These are phyloP conservation scores for Cottus gobio DNA, from an alignment of 2,113 vertebrate species.

Conservation along the genomic window DNA sequence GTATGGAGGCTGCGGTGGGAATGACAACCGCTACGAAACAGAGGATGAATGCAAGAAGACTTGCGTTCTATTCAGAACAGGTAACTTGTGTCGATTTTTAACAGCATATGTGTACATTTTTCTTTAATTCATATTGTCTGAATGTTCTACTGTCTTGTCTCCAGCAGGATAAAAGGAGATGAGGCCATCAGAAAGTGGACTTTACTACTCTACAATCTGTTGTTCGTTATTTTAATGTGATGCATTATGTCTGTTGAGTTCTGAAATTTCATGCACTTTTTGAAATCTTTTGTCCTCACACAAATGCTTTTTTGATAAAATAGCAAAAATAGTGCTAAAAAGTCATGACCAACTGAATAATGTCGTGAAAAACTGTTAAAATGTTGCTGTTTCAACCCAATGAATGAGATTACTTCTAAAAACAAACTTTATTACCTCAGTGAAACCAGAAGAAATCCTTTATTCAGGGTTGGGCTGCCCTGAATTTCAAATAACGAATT, in stretches of 20 bases:
- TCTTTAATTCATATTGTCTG: not conserved
- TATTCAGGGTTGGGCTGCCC: not conserved
- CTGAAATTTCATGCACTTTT: constrained; percentile 38
- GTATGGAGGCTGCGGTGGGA: constrained; percentile 88
- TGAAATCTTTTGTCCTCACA: constrained; percentile 1
- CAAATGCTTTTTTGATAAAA: not conserved
- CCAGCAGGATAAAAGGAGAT: constrained; percentile 67
- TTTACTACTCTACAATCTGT: constrained; percentile 9
- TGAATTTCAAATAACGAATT: constrained; percentile 16
- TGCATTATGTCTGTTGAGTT: constrained; percentile 32
- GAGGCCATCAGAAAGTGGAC: constrained; percentile 16
- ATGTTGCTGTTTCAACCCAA: not conserved
- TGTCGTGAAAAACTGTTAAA: not conserved
- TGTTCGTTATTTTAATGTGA: constrained; percentile 31
- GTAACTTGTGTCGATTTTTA: constrained; percentile 46
- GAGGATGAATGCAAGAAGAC: constrained; percentile 86
- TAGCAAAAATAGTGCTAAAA: constrained; percentile 3
- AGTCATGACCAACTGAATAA: not conserved
- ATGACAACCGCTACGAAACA: constrained; percentile 86
- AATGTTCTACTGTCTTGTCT: constrained; percentile 24
- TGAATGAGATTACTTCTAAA: not conserved
- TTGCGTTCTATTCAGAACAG: constrained; percentile 80
- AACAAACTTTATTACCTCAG: constrained; percentile 34
- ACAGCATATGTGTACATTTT: not conserved
- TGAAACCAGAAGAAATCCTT: not conserved